These are phyloP conservation scores for Saimiri boliviensis DNA, from an alignment of 2,113 vertebrate genomes.

Conservation along the genomic window DNA sequence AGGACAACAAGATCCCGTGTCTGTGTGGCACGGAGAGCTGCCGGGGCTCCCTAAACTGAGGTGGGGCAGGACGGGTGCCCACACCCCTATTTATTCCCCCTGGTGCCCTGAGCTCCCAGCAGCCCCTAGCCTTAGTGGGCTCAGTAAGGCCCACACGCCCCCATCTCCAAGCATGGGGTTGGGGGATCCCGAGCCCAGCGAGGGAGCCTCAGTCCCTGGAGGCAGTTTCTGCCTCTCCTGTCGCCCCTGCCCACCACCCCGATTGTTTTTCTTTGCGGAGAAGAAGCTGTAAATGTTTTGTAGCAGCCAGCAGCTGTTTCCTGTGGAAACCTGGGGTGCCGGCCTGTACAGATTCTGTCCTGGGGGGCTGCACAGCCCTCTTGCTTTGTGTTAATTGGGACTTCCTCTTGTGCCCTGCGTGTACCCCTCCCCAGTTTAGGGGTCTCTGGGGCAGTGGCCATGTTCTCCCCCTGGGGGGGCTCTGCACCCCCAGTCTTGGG, in stretches of 20 bases:
- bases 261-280: conserved; percentile 79
- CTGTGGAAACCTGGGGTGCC: conserved; percentile 81
- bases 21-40: conserved; percentile 96
- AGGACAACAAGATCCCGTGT: conserved; percentile 97
- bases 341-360: conserved; percentile 78
- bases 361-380: conserved; percentile 54
- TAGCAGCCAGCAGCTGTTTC: conserved; percentile 81
- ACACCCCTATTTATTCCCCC: conserved; percentile 75
- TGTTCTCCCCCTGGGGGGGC: conserved; percentile 71
- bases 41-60: conserved; percentile 94
- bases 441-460: conserved; percentile 77
- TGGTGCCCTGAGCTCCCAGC: conserved; percentile 60
- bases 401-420: conserved; percentile 66
- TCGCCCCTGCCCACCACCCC: background rate
- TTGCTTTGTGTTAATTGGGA: conserved; percentile 71
- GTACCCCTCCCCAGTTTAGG: conserved; percentile 74
- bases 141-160: conserved; percentile 15
- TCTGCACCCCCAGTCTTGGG: conserved; percentile 59
- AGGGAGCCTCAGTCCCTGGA: conserved; percentile 63
- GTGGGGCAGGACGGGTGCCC: conserved; percentile 62
- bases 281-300: conserved; percentile 82
- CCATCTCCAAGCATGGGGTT: background rate
- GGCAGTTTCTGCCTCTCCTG: conserved; percentile 39
- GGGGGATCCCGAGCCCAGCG: background rate
- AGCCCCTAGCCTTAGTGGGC: conserved; percentile 60